Base-by-base conservation (phyloP, 2,113 vertebrate genomes). In the Charadrius vociferus region DNA sequence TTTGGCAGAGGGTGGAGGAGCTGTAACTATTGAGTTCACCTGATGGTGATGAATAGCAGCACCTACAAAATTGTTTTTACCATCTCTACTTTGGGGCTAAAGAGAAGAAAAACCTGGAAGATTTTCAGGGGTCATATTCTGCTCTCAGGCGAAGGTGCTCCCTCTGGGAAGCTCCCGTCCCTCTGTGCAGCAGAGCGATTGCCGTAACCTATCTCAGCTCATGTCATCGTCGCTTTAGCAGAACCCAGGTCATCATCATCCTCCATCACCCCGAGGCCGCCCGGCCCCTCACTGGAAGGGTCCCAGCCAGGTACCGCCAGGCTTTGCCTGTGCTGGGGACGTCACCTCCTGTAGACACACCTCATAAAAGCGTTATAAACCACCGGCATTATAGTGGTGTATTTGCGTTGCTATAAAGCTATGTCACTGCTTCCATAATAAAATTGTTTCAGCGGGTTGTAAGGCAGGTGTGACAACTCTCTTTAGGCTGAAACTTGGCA, bases 381-480 rank as follows among this genome's bases (percentile, higher is more conserved):
- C 55, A 8, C 49, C 0, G 1, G 61, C 75, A 21, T 43, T 49
- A 22, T 2, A 68, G 81, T 2, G 6, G 7, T 5, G 53, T 17
- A 21, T 56, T 72, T 65, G 55, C 70, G 18, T 88, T 93, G 21
- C 90, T 85, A 15, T 43, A 62, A 79, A 62, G 47, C 74, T 93
- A 75, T 43, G 63, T 96, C 97, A 97, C 81, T 75, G 67, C 90
- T 95, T 96, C 92, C 92, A 32, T 43, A 53, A 74, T 63, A 68
- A 95, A 97, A 63, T 47, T 17, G 50, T 50, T 88, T 68, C 63
- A 53, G 58, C 2, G 0, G 41, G 50, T 43, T 87, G 20, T 81
- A 93, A 96, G 66, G 82, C 73, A 95, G 88, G 86, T 91, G 86
- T 83, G 70, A 91, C 89, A 97, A 80, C 63, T 61, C 72, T 73